Percentiles rank a stretch among this genome's conserved stretches.
phyloP scores from a whole-genome alignment of 1,140 invertebrate species.

The Physella acuta region DNA sequence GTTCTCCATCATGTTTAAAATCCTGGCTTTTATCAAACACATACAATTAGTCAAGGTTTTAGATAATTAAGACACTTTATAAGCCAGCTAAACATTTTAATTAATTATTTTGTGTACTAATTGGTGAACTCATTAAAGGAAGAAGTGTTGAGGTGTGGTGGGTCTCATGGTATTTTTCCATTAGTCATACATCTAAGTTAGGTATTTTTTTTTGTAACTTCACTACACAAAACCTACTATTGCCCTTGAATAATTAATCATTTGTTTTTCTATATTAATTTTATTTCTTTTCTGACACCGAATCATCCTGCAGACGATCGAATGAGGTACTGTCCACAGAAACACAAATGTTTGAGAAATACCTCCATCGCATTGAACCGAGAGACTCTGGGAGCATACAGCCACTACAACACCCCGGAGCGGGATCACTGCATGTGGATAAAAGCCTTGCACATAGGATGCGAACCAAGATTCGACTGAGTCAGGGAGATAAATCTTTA shows the following conservation, averaged over 20 bases:
- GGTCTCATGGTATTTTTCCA: no score
- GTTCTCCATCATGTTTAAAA: no score
- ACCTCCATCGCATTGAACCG: constrained; percentile 55
- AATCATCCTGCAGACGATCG: constrained; percentile 42
- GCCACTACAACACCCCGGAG: no score
- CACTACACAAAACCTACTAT: not conserved
- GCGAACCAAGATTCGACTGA: constrained; percentile 54
- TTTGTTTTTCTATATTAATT: not conserved
- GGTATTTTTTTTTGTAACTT: not conserved
- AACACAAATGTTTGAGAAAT: constrained; percentile 61
- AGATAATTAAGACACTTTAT: no score
- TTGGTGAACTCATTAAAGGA: no score
- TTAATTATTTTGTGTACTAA: no score
- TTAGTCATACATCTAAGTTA: not conserved
- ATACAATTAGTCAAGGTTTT: no score
- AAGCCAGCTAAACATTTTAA: no score
- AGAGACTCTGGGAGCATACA: constrained; percentile 42
- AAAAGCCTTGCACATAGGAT: constrained; percentile 39
- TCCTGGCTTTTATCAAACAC: no score
- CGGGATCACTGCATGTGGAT: constrained; percentile 39
- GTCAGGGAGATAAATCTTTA: constrained; percentile 50
- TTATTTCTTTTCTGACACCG: constrained; percentile 6
- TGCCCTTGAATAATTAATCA: not conserved
- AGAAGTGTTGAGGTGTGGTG: no score
- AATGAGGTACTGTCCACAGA: constrained; percentile 58